These are phyloP conservation scores for Netelia fuscicornis DNA, from an alignment of 2,888 invertebrate species.

Conservation along the genomic window DNA sequence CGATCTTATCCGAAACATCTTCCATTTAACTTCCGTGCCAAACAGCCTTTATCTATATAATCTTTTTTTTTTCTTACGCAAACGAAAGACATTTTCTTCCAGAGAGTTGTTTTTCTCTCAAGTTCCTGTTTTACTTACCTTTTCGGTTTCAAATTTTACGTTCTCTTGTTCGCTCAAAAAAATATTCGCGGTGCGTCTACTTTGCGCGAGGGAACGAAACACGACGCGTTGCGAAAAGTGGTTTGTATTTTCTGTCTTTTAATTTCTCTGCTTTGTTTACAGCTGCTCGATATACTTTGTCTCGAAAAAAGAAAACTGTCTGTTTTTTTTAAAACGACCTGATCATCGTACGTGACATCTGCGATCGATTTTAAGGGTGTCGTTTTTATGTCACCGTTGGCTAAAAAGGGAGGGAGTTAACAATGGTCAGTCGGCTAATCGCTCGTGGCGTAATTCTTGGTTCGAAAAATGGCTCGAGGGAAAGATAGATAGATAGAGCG, in stretches of 20 bases:
- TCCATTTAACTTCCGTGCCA: conserved; percentile 46
- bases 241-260: background rate
- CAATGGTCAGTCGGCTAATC: conserved; percentile 64
- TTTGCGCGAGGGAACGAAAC: no score
- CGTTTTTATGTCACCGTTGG: conserved; percentile 41
- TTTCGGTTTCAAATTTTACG: background rate
- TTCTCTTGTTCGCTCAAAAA: background rate
- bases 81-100: conserved; percentile 8
- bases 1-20: conserved; percentile 52
- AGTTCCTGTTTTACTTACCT: background rate
- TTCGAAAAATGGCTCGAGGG: conserved; percentile 8
- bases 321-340: background rate
- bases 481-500: conserved; percentile 10
- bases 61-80: background rate
- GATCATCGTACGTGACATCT: conserved; percentile 37
- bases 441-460: conserved; percentile 54
- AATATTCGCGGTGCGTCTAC: background rate
- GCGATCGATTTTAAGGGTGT: conserved; percentile 55
- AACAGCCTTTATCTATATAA: conserved; percentile 20
- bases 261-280: background rate
- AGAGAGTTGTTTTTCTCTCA: conserved; percentile 1
- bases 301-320: background rate
- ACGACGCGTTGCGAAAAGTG: no score
- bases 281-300: background rate
- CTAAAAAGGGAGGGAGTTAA: conserved; percentile 21